phyloP scores from a whole-genome alignment of 1,140 invertebrate species.

The Halesus radiatus region DNA sequence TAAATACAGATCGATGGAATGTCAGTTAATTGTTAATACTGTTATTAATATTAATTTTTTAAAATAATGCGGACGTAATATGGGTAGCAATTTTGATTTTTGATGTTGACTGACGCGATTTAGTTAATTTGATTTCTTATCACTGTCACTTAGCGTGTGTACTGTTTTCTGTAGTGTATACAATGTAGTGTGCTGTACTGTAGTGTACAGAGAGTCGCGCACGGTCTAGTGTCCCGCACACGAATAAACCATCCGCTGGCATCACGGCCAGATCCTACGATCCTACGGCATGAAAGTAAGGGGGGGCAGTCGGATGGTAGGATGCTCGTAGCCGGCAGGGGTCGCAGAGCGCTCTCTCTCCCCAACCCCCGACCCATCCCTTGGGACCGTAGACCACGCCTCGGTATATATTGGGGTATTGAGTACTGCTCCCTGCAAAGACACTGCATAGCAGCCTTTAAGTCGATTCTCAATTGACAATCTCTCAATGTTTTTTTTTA shows the following conservation, averaged over 20 bases:
- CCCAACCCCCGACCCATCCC: not conserved
- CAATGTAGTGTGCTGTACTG: no score
- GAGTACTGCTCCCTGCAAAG: no score
- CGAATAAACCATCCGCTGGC: constrained; percentile 45
- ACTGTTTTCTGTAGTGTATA: no score
- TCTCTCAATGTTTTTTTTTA: no score
- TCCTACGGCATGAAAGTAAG: no score
- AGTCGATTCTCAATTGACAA: no score
- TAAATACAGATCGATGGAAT: not conserved
- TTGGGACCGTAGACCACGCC: not conserved
- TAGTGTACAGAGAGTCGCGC: constrained; percentile 30
- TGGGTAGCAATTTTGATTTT: not conserved
- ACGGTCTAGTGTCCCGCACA: constrained; percentile 43
- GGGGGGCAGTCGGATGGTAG: no score
- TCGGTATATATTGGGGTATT: not conserved
- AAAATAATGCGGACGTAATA: no score
- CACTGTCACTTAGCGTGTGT: not conserved
- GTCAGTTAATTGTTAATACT: not conserved
- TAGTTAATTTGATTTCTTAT: not conserved
- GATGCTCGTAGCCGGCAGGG: no score
- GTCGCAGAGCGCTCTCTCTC: not conserved
- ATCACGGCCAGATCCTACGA: not conserved
- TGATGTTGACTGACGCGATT: not conserved
- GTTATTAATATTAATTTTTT: not conserved
- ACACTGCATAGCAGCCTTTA: no score